Percentiles rank a stretch among this genome's conserved stretches.
Evolutionary conservation across 1,140 invertebrate genomes (phyloP).

Genomic region (Venustaconcha ellipsiformis): DNA sequence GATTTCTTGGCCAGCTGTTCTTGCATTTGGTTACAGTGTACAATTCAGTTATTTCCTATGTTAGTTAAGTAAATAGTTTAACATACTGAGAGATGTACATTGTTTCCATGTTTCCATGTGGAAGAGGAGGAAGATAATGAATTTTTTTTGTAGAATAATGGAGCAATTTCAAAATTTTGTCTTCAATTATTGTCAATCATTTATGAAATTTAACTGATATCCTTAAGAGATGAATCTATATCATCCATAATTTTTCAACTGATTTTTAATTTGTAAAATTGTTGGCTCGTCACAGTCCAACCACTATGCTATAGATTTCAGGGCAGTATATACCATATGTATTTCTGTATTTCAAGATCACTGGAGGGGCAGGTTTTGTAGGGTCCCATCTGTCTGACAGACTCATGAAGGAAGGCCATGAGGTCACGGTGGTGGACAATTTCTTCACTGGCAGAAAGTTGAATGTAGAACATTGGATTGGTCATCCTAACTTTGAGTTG

Average conservation of each 20-base stretch:
- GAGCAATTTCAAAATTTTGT: not conserved
- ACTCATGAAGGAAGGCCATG: conserved; percentile 96
- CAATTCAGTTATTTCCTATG: too few species aligned
- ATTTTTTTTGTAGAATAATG: not conserved
- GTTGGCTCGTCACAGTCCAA: not conserved
- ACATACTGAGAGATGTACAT: too few species aligned
- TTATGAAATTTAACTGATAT: not conserved
- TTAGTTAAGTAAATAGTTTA: too few species aligned
- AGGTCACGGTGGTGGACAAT: conserved; percentile 98
- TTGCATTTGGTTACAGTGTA: too few species aligned
- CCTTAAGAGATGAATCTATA: not conserved
- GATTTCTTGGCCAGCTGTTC: too few species aligned
- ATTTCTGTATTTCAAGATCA: conserved; percentile 75
- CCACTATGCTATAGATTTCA: not conserved
- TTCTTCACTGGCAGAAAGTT: conserved; percentile 97
- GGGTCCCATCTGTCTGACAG: conserved; percentile 97
- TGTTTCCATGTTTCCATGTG: too few species aligned
- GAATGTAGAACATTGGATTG: conserved; percentile 99
- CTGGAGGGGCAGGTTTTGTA: conserved; percentile 99
- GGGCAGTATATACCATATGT: not conserved
- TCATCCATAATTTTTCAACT: not conserved
- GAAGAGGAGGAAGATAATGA: too few species aligned
- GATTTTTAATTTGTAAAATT: not conserved
- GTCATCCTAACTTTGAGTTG: conserved; percentile 98
- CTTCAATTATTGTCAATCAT: not conserved